Base-by-base conservation (phyloP, 2,113 vertebrate species). In the Corydoras sp. region DNA sequence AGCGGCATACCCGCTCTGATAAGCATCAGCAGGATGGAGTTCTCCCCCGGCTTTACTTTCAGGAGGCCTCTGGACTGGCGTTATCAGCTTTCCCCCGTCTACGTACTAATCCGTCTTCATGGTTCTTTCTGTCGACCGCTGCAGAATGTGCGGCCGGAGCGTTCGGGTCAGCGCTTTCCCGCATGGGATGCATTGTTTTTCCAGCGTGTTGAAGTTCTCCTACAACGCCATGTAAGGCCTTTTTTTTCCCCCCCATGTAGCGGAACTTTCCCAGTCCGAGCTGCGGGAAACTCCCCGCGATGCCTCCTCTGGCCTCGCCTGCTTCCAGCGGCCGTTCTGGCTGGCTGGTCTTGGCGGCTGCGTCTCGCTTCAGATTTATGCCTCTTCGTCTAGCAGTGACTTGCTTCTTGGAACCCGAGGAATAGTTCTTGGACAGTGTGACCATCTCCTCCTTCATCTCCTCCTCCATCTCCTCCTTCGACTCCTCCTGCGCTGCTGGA, bases 101-200 rank as follows among this genome's bases (percentile, higher is more conserved):
- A 71, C 69, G 68, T 72, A 32, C 83, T 89, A 89, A 88, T 88
- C 88, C 88, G 78, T 85, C 88, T 90, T 91, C 88, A 24, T 24
- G 18, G 18, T 24, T 24, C 18, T 24, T 24, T 24, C 2, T 24
- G 18, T 24, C 18, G 18, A 24, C 18, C 18, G 18, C 90, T 90
- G 86, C 87, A 87, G 81, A 87, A 87, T 66, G 13, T 83, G 82
- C 82, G 80, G 59, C 65, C 3, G 4, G 73, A 82, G 18, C 32
- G 74, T 79, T 76, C 70, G 72, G 84, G 81, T 92, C 90, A 92
- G 88, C 89, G 90, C 83, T 80, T 82, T 24, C 31, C 13, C 60
- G 15, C 53, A 55, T 13, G 50, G 12, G 29, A 12, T 56, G 11
- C 51, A 32, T 15, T 68, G 65, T 58, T 31, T 14, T 56, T 6